These are phyloP conservation scores for Xanthia togata DNA, from an alignment of 2,888 invertebrate species.

Conservation along the genomic window DNA sequence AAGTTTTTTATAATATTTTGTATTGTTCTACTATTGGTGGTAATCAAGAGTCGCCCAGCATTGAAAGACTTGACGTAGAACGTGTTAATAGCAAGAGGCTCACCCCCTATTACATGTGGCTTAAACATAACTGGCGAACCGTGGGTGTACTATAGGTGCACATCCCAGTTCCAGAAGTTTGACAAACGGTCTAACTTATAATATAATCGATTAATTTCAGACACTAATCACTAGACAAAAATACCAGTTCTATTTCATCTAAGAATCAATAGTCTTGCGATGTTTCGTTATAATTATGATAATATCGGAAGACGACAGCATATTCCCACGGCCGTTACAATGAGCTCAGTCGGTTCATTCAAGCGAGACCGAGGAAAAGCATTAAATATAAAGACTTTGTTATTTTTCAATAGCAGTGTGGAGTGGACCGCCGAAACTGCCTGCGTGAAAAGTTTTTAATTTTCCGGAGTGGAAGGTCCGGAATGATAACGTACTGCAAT, in stretches of 20 bases:
- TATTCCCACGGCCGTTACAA: not conserved
- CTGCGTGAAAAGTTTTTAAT: slow-evolving; percentile 15
- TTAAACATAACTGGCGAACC: no score
- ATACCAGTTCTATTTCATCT: not conserved
- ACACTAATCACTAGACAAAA: no score
- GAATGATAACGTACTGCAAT: not conserved
- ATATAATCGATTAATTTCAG: no score
- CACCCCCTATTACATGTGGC: no score
- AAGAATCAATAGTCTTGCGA: not conserved
- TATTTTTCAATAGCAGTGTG: not conserved
- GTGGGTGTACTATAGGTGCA: no score
- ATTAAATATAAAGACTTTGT: not conserved
- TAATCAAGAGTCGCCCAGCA: no score
- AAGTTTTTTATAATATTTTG: no score
- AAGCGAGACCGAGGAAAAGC: not conserved
- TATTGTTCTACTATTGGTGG: no score
- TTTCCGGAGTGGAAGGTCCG: slow-evolving; percentile 3
- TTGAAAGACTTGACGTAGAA: no score
- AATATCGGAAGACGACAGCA: not conserved
- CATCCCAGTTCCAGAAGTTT: no score
- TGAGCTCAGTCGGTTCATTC: not conserved
- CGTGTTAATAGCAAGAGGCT: no score
- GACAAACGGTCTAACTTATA: no score
- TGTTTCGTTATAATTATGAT: not conserved
- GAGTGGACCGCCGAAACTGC: not conserved